Evolutionary conservation across 2,113 vertebrate genomes (phyloP), one percentile per base, ranked within the genome.

Genomic region (Bambusicola thoracicus): DNA sequence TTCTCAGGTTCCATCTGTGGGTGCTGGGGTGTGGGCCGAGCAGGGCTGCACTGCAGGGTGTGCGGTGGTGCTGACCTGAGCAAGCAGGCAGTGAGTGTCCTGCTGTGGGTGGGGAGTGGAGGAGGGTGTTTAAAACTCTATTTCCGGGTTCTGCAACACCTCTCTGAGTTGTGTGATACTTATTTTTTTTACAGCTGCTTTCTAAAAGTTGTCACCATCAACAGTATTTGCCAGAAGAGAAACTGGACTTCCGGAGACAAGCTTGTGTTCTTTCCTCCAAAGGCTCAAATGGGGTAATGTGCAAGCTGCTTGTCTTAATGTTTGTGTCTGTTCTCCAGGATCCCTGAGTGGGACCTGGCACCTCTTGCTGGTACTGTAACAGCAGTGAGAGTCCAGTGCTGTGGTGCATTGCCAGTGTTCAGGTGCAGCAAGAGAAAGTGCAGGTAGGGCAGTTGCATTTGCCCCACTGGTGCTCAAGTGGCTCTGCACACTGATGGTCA

Each of bases 61-160:
- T 19, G 17, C 10, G 6, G n/a, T 2, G 30, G 30, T 43, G 2
- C 6, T 13, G 22, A 0, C 32, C 21, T 5, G 2, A 2, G 17
- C 8, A 21, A 8, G 6, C 10, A 3, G 32, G 67, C 0, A 18
- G 29, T 24, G 21, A 4, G 53, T 36, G 1, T 12, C 10, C 2
- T 5, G n/a, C 0, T 7, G 3, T 3, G 13, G 8, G 19, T 8
- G 8, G 5, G 10, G 8, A 15, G 8, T 8, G 55, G 38, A 44
- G 7, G 59, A 40, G 3, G 29, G 61, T 49, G 1, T 58, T 27
- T 30, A 25, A 80, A 78, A 15, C 36, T 76, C 36, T 38, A 10
- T 66, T 24, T 68, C 17, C 7, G 12, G 25, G 27, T 29, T 20
- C 7, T 11, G 2, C 43, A 70, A 51, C 49, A 55, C 5, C 38